Evolutionary conservation across 2,888 invertebrate species (phyloP).

Genomic region (Gari tellinella): DNA sequence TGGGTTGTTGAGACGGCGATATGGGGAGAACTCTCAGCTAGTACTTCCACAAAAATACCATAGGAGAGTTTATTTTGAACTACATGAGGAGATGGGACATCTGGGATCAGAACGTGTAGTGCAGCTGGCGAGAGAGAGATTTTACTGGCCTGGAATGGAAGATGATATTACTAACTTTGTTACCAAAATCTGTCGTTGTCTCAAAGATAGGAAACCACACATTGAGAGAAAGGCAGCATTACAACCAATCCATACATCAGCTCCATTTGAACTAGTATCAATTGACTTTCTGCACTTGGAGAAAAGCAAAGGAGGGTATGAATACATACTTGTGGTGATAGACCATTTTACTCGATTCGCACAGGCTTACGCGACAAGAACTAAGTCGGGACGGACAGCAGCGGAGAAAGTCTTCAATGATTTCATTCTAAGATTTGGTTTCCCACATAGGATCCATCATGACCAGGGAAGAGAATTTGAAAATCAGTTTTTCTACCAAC

Average conservation of each 20-base stretch:
- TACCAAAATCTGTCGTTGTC: slow-evolving; percentile 27
- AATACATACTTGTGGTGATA: slow-evolving; percentile 37
- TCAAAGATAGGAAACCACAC: slow-evolving; percentile 31
- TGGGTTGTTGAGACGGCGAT: background rate
- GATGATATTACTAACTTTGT: slow-evolving; percentile 38
- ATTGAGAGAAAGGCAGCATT: slow-evolving; percentile 12
- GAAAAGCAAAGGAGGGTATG: slow-evolving; percentile 36
- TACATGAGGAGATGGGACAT: slow-evolving; percentile 58
- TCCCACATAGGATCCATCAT: slow-evolving; percentile 40
- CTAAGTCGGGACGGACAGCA: slow-evolving; percentile 35
- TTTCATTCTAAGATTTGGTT: slow-evolving; percentile 35
- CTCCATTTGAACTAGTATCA: slow-evolving; percentile 34
- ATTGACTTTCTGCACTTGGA: slow-evolving; percentile 55
- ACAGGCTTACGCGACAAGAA: slow-evolving; percentile 40
- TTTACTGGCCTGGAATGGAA: slow-evolving; percentile 57
- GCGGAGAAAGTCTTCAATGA: slow-evolving; percentile 46
- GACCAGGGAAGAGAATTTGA: slow-evolving; percentile 51
- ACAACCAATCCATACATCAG: slow-evolving; percentile 33
- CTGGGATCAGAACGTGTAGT: slow-evolving; percentile 41
- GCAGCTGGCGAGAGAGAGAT: slow-evolving; percentile 40
- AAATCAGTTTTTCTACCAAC: slow-evolving; percentile 36
- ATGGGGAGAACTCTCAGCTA: slow-evolving; percentile 17
- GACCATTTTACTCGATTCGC: slow-evolving; percentile 19
- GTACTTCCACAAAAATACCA: slow-evolving; percentile 31
- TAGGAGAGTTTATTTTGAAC: slow-evolving; percentile 9